Percentiles rank a stretch among this genome's conserved stretches.
phyloP scores from a whole-genome alignment of 37 sponge, comb jelly and placozoan species.

The Hormiphora californensis region DNA sequence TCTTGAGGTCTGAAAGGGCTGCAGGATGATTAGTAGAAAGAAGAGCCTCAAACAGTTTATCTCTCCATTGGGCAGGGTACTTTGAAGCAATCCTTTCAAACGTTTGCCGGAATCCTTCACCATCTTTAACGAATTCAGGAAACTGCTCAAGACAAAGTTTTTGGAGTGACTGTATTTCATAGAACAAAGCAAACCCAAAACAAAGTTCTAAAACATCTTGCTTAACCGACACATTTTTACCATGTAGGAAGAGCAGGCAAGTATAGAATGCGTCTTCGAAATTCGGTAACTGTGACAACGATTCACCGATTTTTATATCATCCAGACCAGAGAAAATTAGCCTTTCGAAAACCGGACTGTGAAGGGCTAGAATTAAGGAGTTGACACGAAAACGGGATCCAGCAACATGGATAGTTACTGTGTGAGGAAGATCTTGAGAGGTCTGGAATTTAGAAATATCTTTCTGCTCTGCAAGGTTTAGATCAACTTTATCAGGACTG shows the following conservation, averaged over 20 bases:
- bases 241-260: not conserved
- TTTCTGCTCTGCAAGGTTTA: not conserved
- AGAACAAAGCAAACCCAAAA: not conserved
- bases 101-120: not conserved
- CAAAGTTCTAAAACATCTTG: not conserved
- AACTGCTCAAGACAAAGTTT: not conserved
- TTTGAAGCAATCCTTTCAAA: not conserved
- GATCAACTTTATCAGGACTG: no score
- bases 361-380: not conserved
- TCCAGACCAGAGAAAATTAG: not conserved
- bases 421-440: not conserved
- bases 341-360: not conserved
- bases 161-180: not conserved
- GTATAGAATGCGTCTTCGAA: not conserved
- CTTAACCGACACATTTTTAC: not conserved
- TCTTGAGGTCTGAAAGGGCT: not conserved
- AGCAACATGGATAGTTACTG: not conserved
- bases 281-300: not conserved
- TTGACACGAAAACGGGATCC: not conserved
- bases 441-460: not conserved
- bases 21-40: not conserved
- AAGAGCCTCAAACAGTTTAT: no score
- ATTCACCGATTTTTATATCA: not conserved
- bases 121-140: not conserved
- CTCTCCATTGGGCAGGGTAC: no score